Evolutionary conservation across 2,797 vertebrate species (phyloP).

Genomic region (Eupleurogrammus muticus): DNA sequence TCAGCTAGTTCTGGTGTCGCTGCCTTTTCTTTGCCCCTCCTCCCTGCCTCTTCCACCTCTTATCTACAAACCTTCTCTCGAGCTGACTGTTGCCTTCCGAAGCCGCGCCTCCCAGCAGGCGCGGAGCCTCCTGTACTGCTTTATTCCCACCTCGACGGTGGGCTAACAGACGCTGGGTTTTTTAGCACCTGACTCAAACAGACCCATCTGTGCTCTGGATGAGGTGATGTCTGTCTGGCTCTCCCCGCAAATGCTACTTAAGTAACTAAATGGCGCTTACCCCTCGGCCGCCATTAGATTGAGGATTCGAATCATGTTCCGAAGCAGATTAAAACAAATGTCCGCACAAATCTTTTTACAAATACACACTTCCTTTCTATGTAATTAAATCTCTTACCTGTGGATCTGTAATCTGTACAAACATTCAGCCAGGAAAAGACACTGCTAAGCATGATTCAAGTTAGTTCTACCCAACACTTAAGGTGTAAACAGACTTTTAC

Average conservation of each 20-base stretch:
- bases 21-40: neutral
- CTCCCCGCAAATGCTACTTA: constrained; percentile 48
- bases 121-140: constrained; percentile 50
- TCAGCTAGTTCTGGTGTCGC: constrained; percentile 63
- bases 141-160: constrained; percentile 57
- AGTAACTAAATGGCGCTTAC: constrained; percentile 60
- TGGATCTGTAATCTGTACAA: constrained; percentile 4
- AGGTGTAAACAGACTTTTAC: no score
- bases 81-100: constrained; percentile 58
- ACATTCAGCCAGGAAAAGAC: neutral
- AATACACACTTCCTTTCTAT: neutral
- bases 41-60: constrained; percentile 13
- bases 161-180: constrained; percentile 57
- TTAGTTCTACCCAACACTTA: neutral
- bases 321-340: constrained; percentile 48
- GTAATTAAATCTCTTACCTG: constrained; percentile 19
- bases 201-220: constrained; percentile 66
- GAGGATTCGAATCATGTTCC: constrained; percentile 44
- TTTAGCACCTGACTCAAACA: constrained; percentile 70
- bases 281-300: constrained; percentile 36
- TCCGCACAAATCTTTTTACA: constrained; percentile 35
- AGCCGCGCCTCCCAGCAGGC: constrained; percentile 61
- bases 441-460: neutral
- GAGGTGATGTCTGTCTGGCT: constrained; percentile 68
- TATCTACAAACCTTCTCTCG: constrained; percentile 33